These are phyloP conservation scores for Orchestes rusci DNA, from an alignment of 2,888 invertebrate genomes.

Conservation along the genomic window DNA sequence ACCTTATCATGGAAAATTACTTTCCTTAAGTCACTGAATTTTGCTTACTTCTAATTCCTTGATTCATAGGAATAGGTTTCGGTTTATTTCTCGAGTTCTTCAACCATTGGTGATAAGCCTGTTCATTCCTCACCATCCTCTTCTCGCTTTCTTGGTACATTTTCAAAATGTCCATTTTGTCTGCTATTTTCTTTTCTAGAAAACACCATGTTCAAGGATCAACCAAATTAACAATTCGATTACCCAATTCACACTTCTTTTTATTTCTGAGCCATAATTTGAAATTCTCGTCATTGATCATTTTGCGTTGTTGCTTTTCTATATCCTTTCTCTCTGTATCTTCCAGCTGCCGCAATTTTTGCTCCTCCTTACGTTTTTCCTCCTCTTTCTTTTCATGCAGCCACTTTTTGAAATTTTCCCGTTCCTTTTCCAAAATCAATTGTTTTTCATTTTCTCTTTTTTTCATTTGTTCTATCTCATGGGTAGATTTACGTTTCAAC, in stretches of 20 bases:
- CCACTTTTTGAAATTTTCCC: conserved; percentile 47
- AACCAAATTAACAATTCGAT: neutral
- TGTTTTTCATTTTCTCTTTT: conserved; percentile 39
- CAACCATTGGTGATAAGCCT: conserved; percentile 57
- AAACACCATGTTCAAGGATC: neutral
- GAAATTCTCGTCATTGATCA: conserved; percentile 35
- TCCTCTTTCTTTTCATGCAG: conserved; percentile 41
- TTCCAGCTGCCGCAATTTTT: conserved; percentile 43
- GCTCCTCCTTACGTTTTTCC: conserved; percentile 39
- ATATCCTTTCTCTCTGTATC: conserved; percentile 37
- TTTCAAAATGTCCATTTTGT: conserved; percentile 43
- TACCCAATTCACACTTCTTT: conserved; percentile 53
- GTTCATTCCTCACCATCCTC: conserved; percentile 48
- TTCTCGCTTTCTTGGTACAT: conserved; percentile 49
- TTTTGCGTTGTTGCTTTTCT: conserved; percentile 37
- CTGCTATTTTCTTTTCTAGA: conserved; percentile 37
- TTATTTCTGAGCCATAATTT: conserved; percentile 52
- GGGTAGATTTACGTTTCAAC: conserved; percentile 32
- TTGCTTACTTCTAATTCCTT: conserved; percentile 52
- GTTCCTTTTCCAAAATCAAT: conserved; percentile 40
- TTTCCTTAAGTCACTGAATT: neutral
- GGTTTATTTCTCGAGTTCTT: conserved; percentile 55
- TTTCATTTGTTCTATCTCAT: conserved; percentile 33
- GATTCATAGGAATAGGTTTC: conserved; percentile 55
- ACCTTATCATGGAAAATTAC: neutral